phyloP scores from a whole-genome alignment of 2,113 vertebrate genomes.

The Anguilla rostrata region DNA sequence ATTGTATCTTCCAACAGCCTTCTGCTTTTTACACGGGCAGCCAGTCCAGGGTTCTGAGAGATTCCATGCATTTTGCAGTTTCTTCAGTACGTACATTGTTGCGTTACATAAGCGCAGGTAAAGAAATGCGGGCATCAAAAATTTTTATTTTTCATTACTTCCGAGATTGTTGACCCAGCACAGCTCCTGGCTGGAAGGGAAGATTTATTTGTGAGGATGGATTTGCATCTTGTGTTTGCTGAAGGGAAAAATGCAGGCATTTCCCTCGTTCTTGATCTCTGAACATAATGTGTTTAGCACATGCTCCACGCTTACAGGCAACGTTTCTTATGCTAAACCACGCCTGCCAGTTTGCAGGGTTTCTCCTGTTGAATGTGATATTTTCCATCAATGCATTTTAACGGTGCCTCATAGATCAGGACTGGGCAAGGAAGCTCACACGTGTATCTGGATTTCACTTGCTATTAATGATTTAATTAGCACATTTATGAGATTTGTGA shows the following conservation, averaged over 20 bases:
- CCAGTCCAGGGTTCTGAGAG: neutral
- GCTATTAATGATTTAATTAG: too few relatives aligned
- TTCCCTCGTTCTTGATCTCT: slow-evolving; percentile 58
- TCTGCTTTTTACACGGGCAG: neutral
- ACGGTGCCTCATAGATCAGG: neutral
- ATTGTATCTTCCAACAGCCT: neutral
- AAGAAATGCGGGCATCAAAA: slow-evolving; percentile 33
- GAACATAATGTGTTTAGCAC: slow-evolving; percentile 69
- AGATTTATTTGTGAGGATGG: slow-evolving; percentile 44
- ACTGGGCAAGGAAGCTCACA: too few relatives aligned
- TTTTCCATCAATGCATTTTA: slow-evolving; percentile 35
- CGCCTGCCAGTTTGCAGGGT: slow-evolving; percentile 25
- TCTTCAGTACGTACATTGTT: neutral
- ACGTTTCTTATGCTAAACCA: slow-evolving; percentile 22
- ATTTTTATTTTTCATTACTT: slow-evolving; percentile 26
- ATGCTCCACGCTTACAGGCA: slow-evolving; percentile 54
- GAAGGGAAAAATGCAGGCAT: slow-evolving; percentile 56
- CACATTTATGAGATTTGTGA: too few relatives aligned
- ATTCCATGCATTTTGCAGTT: neutral
- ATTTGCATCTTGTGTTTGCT: slow-evolving; percentile 55
- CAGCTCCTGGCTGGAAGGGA: slow-evolving; percentile 36
- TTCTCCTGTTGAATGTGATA: slow-evolving; percentile 37
- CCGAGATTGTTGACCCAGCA: slow-evolving; percentile 40
- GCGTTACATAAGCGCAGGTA: slow-evolving; percentile 2
- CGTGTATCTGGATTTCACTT: too few relatives aligned